Base-by-base conservation (phyloP, 2,113 vertebrate genomes). In the Oxyura jamaicensis region DNA sequence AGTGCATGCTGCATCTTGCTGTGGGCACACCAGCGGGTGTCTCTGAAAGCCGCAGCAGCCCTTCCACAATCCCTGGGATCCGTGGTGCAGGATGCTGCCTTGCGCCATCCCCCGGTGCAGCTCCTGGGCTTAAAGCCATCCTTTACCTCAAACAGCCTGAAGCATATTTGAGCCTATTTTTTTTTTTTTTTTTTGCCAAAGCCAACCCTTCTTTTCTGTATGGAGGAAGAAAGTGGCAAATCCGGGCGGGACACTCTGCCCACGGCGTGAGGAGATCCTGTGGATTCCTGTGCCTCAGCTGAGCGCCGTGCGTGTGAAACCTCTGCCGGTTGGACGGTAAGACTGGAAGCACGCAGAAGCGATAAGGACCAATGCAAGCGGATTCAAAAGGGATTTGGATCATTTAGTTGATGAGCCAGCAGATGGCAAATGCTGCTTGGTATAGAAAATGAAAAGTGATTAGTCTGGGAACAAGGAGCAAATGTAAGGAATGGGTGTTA, bases 321-420 rank as follows among this genome's bases (percentile, higher is more conserved):
- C 76, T 83, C 35, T 2, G 8, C 89, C 46, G 81, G 26, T 56
- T 48, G 82, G 71, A 50, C 60, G 39, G 71, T 31, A 60, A 89
- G 77, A 86, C 80, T 86, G 80, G 67, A 90, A 59, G 41, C 58
- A 71, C 29, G 42, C 66, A 44, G 72, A 93, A 92, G 72, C 0
- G 16, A 88, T 86, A 81, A 85, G 82, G 75, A 91, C 88, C 85
- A 88, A 91, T 67, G 60, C 74, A 50, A 80, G 50, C 0, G 3
- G 76, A 82, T 96, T 95, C 93, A 94, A 94, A 95, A 81, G 88
- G 83, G 88, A 95, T 95, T 96, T 96, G 48, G 35, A 83, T 90
- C 83, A 67, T 95, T 96, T 96, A 94, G 85, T 42, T 89, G 95
- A 96, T 93, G 94, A 97, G 68, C 87, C 95, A 90, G 89, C 92